Evolutionary conservation across 2,113 vertebrate genomes (phyloP).

Genomic region (Mormoops blainvillei): DNA sequence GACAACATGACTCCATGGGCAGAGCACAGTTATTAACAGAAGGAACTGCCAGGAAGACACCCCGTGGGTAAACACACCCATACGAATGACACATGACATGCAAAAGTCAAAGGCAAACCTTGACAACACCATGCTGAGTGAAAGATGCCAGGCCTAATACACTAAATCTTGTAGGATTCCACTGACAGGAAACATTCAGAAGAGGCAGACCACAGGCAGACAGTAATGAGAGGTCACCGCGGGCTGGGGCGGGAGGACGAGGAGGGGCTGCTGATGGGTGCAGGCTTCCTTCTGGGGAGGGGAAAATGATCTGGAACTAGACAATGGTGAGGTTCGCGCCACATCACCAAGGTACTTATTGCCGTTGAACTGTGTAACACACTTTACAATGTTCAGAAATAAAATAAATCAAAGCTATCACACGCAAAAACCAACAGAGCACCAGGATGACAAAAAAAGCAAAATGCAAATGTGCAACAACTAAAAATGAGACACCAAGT

Average conservation of each 20-base stretch:
- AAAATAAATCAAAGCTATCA: neutral
- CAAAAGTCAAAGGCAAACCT: neutral
- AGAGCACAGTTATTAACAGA: neutral
- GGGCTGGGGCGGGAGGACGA: neutral
- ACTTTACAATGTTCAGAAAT: neutral
- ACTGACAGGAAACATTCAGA: neutral
- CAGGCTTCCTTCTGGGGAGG: neutral
- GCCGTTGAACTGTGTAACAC: neutral
- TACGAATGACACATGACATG: neutral
- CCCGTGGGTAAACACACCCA: neutral
- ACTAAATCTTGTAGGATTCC: too few relatives aligned
- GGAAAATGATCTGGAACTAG: neutral
- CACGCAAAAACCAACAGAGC: neutral
- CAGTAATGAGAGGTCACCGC: neutral
- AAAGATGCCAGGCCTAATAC: neutral
- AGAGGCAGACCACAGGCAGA: neutral
- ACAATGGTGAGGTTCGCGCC: neutral
- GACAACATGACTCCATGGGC: accelerated
- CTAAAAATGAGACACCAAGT: neutral
- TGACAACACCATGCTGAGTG: neutral
- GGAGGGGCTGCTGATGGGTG: neutral
- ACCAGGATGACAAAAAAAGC: neutral
- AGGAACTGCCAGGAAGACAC: neutral
- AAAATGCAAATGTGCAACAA: neutral
- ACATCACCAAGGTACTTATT: neutral